Conservation (phyloP, 2,888 invertebrate genomes). For the Melanargia galathea region DNA sequence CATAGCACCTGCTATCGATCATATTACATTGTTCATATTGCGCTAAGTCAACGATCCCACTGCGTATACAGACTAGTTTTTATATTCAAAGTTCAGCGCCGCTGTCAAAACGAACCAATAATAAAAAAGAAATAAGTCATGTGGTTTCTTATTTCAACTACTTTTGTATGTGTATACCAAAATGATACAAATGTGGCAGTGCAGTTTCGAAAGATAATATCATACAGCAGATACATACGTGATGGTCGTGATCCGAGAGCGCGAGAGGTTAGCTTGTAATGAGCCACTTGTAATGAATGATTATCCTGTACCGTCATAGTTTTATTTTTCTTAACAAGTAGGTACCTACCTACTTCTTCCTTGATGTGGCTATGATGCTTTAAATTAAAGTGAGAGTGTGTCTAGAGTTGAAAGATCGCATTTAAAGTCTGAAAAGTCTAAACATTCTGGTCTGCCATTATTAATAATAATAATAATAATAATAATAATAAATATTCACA, state of each 20-base stretch:
- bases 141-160: too few relatives aligned
- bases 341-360: too few relatives aligned
- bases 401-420: constrained; percentile 6
- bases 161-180: neutral
- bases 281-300: constrained; percentile 9
- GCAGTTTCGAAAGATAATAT: neutral
- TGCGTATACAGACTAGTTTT: neutral
- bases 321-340: constrained; percentile 6
- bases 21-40: constrained; percentile 31
- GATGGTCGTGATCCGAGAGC: constrained; percentile 2
- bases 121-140: too few relatives aligned
- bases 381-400: too few relatives aligned
- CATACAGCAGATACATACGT: neutral
- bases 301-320: neutral
- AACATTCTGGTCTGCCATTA: neutral
- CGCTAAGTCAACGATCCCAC: neutral
- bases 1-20: constrained; percentile 56
- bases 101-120: neutral
- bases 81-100: too few relatives aligned
- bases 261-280: neutral
- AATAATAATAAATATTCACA: too few relatives aligned
- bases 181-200: neutral
- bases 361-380: neutral
- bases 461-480: too few relatives aligned
- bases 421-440: too few relatives aligned